These are phyloP conservation scores for Eleutherodactylus coqui DNA, from an alignment of 2,797 vertebrate genomes.

Conservation along the genomic window DNA sequence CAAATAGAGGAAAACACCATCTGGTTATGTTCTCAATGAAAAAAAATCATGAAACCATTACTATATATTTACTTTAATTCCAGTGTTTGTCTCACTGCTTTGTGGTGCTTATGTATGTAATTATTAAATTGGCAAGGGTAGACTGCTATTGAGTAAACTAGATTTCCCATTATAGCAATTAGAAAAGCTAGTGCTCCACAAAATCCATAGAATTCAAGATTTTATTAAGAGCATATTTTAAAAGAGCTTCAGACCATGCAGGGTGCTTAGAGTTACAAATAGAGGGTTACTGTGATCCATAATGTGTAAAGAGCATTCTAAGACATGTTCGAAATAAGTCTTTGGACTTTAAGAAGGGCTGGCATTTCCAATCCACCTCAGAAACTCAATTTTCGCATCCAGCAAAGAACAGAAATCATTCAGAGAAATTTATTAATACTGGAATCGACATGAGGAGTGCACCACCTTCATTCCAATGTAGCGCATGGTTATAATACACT, in stretches of 20 bases:
- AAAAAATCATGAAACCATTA: not conserved
- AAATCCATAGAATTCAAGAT: not conserved
- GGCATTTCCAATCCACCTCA: not conserved
- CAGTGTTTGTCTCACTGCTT: not conserved
- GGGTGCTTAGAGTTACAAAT: not conserved
- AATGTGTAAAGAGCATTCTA: not conserved
- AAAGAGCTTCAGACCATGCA: not conserved
- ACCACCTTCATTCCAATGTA: too few relatives aligned
- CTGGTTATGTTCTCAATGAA: not conserved
- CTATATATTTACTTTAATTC: slow-evolving; percentile 11
- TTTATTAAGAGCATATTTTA: slow-evolving; percentile 4
- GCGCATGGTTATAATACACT: too few relatives aligned
- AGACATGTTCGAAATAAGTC: not conserved
- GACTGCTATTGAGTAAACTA: not conserved
- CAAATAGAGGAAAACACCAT: not conserved
- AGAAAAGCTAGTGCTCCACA: not conserved
- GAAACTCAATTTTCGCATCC: too few relatives aligned
- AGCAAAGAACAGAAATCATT: too few relatives aligned
- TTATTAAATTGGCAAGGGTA: slow-evolving; percentile 7
- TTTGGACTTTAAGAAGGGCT: too few relatives aligned
- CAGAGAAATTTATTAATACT: too few relatives aligned
- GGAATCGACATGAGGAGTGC: too few relatives aligned
- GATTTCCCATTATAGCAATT: not conserved
- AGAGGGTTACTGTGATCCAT: not conserved
- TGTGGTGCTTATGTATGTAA: not conserved